A percentile compares a stretch with the other conserved stretches of the same genome.
Conservation (phyloP, 2,797 vertebrate species). For the Denticeps clupeoides region DNA sequence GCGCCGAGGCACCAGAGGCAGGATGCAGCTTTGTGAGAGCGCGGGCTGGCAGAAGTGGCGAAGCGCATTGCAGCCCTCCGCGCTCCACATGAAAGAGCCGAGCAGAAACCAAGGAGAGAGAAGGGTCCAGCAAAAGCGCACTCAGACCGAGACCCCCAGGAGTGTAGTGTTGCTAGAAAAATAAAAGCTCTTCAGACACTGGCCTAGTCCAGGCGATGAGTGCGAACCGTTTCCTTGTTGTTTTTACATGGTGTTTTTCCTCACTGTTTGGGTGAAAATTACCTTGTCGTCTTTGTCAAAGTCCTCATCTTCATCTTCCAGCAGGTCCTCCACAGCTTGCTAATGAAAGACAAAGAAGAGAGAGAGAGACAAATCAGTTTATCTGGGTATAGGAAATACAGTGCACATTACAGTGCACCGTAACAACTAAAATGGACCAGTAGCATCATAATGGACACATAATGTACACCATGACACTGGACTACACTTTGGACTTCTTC, state of each 20-base stretch:
- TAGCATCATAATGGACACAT: too few relatives aligned
- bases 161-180: neutral
- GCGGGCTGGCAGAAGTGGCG: slow-evolving; percentile 5
- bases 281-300: slow-evolving; percentile 99
- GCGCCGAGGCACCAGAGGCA: slow-evolving; percentile 2
- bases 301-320: slow-evolving; percentile 95
- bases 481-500: too few relatives aligned
- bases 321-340: slow-evolving; percentile 94
- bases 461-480: too few relatives aligned
- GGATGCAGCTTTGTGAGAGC: slow-evolving; percentile 2
- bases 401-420: too few relatives aligned
- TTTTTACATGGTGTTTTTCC: slow-evolving; percentile 3
- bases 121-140: neutral
- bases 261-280: slow-evolving; percentile 56
- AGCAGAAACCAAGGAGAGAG: neutral
- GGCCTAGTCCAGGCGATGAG: slow-evolving; percentile 14
- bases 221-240: slow-evolving; percentile 7
- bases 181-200: neutral
- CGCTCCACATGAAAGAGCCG: neutral
- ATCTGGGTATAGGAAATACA: too few relatives aligned
- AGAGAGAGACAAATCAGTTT: neutral
- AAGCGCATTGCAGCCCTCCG: slow-evolving; percentile 1
- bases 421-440: too few relatives aligned
- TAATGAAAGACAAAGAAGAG: slow-evolving; percentile 28
- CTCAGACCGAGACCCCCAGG: neutral